Evolutionary conservation across 2,888 invertebrate genomes (phyloP).

Genomic region (Celastrina argiolus): DNA sequence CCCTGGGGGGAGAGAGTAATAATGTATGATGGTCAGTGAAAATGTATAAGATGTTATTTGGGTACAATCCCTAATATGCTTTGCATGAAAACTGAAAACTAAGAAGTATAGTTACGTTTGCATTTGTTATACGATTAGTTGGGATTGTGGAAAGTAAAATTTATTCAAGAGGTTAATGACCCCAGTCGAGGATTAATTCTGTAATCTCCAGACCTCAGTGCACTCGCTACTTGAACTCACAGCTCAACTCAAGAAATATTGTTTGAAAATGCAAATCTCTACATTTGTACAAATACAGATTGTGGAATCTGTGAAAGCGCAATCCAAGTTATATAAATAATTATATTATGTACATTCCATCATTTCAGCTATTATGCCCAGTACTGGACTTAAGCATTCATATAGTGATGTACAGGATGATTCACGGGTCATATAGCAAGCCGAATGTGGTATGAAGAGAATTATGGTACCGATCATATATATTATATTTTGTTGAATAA

Average conservation of each 20-base stretch:
- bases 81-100: neutral
- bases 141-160: neutral
- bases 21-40: no score
- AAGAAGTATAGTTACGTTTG: neutral
- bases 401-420: no score
- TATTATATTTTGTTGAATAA: no score
- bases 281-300: conserved; percentile 3
- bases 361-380: no score
- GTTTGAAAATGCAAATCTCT: neutral
- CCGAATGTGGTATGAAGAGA: no score
- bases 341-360: neutral
- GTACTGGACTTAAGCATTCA: no score
- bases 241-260: neutral
- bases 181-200: neutral
- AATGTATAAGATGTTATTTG: no score
- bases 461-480: no score
- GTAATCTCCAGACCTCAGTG: neutral
- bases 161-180: neutral
- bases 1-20: no score
- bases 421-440: no score
- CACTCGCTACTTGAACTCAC: neutral
- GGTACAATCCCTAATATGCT: no score
- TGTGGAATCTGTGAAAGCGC: neutral
- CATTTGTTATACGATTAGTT: neutral
- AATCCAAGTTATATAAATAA: neutral